Evolutionary conservation across 2,113 vertebrate species (phyloP), one percentile per base, ranked within the genome.

Genomic region (Amblyopsis rosae): DNA sequence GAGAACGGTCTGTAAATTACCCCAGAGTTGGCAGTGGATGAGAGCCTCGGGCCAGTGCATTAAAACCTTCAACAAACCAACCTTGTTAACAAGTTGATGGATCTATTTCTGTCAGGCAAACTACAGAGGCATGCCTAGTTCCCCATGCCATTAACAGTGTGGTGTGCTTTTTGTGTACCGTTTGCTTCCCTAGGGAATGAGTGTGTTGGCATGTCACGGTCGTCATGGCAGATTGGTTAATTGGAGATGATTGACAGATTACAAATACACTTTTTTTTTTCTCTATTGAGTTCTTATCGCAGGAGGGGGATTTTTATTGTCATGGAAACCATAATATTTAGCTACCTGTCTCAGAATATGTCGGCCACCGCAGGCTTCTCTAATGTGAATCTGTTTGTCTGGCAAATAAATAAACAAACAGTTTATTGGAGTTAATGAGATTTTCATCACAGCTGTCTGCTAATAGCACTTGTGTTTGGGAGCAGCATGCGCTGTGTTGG

Each of bases 371-470:
- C 72, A 48, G 77, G 51, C 75, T 59, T 66, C 46, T 54, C 70
- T 67, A 26, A 26, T 26, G 26, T 26, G 26, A 26, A 64, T 82
- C 67, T 85, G 70, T 84, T 74, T 77, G 70, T n/a, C n/a, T n/a
- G n/a, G n/a, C n/a, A n/a, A n/a, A n/a, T n/a, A n/a, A n/a, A n/a
- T n/a, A n/a, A n/a, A n/a, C 13, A n/a, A n/a, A 12, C 70, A 73
- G 69, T 75, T 89, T 85, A 81, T 89, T 83, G 82, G 78, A 83
- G 77, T 87, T 82, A 90, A 89, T 89, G 67, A 90, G 79, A 72
- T 87, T 87, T 87, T 67, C 70, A 79, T 87, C 80, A 69, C 77
- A 87, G 83, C 75, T 82, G 85, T 81, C 69, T 77, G 3, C 9
- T 86, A 83, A 83, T 76, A 72, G 81, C 70, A 67, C 80, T 82